These are phyloP conservation scores for Drosophila infuscata DNA, from an alignment of 2,888 invertebrate genomes.

Conservation along the genomic window DNA sequence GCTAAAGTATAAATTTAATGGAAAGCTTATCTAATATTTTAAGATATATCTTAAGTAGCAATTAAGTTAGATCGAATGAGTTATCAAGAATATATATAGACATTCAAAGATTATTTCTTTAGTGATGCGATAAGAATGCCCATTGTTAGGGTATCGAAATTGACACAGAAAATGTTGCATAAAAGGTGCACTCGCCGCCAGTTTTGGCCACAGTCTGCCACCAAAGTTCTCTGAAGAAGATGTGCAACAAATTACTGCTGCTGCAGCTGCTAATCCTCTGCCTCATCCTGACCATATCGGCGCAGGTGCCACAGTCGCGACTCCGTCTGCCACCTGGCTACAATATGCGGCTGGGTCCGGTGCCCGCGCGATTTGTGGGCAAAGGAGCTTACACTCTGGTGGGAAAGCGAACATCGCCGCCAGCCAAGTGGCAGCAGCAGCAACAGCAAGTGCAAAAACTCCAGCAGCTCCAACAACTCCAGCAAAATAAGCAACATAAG, in stretches of 20 bases:
- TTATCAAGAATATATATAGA: background rate
- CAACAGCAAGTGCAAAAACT: conserved; percentile 12
- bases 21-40: background rate
- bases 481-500: background rate
- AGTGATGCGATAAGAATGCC: background rate
- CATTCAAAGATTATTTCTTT: background rate
- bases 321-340: conserved; percentile 48
- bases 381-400: conserved; percentile 63
- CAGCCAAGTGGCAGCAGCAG: conserved; percentile 28
- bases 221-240: conserved; percentile 62
- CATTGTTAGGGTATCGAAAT: conserved; percentile 12
- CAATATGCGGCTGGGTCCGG: conserved; percentile 41
- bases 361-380: conserved; percentile 47
- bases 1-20: background rate
- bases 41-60: background rate
- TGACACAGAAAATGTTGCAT: conserved; percentile 54
- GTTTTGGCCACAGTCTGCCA: conserved; percentile 34
- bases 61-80: background rate
- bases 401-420: conserved; percentile 37
- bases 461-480: conserved; percentile 19
- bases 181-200: conserved; percentile 50
- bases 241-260: conserved; percentile 43
- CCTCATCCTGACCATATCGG: conserved; percentile 20
- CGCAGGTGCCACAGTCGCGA: conserved; percentile 25
- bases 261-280: conserved; percentile 32